Evolutionary conservation across 1,140 invertebrate species (phyloP), one percentile per base, ranked within the genome.

Genomic region (Gryon sp.): DNA sequence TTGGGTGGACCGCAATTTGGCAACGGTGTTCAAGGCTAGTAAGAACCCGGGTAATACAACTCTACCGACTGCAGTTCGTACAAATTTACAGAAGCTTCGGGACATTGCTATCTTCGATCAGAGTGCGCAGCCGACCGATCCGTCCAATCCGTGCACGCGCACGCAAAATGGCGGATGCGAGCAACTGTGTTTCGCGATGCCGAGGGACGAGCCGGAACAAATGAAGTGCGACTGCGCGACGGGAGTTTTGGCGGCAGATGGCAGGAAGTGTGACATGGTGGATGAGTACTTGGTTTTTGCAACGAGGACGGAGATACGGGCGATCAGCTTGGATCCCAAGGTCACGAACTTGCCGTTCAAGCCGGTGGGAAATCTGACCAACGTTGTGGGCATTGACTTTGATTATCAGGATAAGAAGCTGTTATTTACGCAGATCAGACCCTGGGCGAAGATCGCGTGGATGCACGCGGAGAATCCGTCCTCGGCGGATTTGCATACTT

Each of bases 331-430:
- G 1, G 94, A 98, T 87, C 94, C 95, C 0, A 92, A 92, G 38
- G 92, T 93, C 0, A 96, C 94, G 0, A 93, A 92, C 43, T 87
- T 95, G 2, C 97, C 97, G 0, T 98, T 98, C 81, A 93, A 93
- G 52, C 93, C 97, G 0, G 90, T 97, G 14, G 93, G 92, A 0
- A 99, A 98, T 82, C 90, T 99, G 24, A 98, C 97, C 0, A 99
- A 99, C 83, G 97, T 99, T 1, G 98, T 99, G 1, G 97, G 97
- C 0, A 90, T 99, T 16, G 98, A 99, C 86, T 99, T 99, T 84
- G 97, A 99, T 87, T 97, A 95, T 80, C 90, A 91, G 0, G 94
- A 99, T 57, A 94, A 97, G 40, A 93, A 93, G 53, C 83, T 99
- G 40, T 92, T 98, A 72, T 98, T 96, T 81, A 97, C 96, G 0